These are phyloP conservation scores for Falco columbarius DNA, from an alignment of 2,797 vertebrate genomes.

Conservation along the genomic window DNA sequence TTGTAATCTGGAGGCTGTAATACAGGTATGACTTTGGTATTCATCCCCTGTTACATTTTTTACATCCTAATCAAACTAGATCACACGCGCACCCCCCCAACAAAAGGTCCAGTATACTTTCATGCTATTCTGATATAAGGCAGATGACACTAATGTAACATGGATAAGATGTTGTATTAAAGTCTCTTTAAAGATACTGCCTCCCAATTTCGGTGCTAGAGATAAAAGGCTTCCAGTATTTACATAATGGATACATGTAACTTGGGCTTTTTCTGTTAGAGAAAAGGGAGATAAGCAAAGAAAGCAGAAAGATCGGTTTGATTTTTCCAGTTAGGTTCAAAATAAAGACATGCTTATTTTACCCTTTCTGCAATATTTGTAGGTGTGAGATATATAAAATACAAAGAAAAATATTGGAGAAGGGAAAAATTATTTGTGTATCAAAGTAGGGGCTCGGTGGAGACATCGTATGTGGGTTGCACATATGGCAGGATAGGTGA, in stretches of 20 bases:
- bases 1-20: neutral
- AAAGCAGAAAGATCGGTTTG: neutral
- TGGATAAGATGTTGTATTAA: slow-evolving; percentile 8
- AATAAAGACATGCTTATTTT: neutral
- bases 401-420: neutral
- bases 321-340: neutral
- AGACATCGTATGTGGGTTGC: neutral
- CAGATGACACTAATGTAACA: neutral
- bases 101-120: neutral
- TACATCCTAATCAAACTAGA: slow-evolving; percentile 23
- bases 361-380: neutral
- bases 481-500: neutral
- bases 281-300: neutral
- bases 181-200: slow-evolving; percentile 1
- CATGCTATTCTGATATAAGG: neutral
- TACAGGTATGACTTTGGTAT: neutral
- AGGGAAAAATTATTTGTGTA: neutral
- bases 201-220: slow-evolving; percentile 3
- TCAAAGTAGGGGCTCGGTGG: neutral
- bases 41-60: neutral
- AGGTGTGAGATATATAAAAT: neutral
- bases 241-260: neutral
- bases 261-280: neutral
- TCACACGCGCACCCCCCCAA: neutral
- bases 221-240: slow-evolving; percentile 45